phyloP scores from a whole-genome alignment of 1,140 invertebrate genomes.

The Aphelenchoides fujianensis region DNA sequence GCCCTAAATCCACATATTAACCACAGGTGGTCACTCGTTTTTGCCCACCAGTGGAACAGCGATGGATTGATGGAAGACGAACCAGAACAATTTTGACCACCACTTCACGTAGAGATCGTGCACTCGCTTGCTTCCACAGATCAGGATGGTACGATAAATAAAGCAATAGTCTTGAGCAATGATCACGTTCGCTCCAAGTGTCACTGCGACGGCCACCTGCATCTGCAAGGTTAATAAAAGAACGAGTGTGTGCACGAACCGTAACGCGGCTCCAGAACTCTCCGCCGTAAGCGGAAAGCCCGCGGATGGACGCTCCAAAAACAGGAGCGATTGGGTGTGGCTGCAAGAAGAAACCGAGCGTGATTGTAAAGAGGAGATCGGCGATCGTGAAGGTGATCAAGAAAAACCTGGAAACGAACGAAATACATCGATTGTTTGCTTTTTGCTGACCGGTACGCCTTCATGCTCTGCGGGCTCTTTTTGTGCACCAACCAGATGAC shows the following conservation, averaged over 20 bases:
- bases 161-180: background rate
- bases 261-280: background rate
- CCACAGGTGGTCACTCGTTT: no score
- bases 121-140: background rate
- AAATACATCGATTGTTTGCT: background rate
- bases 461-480: conserved; percentile 1
- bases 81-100: background rate
- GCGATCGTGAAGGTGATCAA: background rate
- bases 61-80: background rate
- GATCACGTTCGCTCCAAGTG: background rate
- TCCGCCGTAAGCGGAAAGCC: background rate
- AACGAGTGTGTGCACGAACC: background rate
- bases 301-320: background rate
- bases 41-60: background rate
- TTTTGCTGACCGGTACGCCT: background rate
- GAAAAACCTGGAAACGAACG: background rate
- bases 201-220: background rate
- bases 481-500: background rate
- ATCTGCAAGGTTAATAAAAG: no score
- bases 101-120: background rate
- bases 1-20: no score
- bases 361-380: background rate
- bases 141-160: background rate
- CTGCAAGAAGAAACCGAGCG: background rate
- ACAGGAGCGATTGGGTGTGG: background rate